Conservation (phyloP, 2,888 invertebrate genomes). For the Argyresthia albistria region DNA sequence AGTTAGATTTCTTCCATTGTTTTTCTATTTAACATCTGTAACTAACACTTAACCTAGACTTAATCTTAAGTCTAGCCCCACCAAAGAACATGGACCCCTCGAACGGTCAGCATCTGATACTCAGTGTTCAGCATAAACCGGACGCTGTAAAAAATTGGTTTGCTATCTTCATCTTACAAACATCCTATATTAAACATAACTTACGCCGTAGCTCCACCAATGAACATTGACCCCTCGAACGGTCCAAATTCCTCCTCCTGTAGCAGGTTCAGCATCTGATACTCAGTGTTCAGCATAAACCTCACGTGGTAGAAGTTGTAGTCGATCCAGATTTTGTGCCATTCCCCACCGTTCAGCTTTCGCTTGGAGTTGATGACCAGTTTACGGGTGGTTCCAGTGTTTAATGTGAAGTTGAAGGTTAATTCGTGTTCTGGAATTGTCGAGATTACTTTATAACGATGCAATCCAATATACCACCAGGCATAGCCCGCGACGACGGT, state of each 20-base stretch:
- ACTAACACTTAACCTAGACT: too few species aligned
- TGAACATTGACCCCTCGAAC: slow-evolving; percentile 94
- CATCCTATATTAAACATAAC: slow-evolving; percentile 35
- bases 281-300: slow-evolving; percentile 93
- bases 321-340: slow-evolving; percentile 97
- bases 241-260: slow-evolving; percentile 92
- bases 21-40: too few species aligned
- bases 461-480: too few species aligned
- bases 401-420: slow-evolving; percentile 91
- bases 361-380: slow-evolving; percentile 86
- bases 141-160: slow-evolving; percentile 82
- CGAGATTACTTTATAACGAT: too few species aligned
- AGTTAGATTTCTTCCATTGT: too few species aligned
- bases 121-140: slow-evolving; percentile 94
- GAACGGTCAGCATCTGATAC: slow-evolving; percentile 91
- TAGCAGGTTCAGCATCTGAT: slow-evolving; percentile 87
- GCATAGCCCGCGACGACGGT: too few species aligned
- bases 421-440: slow-evolving; percentile 79
- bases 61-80: slow-evolving; percentile 84
- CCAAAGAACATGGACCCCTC: slow-evolving; percentile 96
- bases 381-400: slow-evolving; percentile 86
- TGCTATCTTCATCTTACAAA: too few species aligned
- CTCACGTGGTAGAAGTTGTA: slow-evolving; percentile 94
- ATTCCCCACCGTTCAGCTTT: slow-evolving; percentile 91
- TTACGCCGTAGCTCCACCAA: slow-evolving; percentile 93